These are phyloP conservation scores for Xyrauchen texanus DNA, from an alignment of 2,113 vertebrate genomes.

Conservation along the genomic window DNA sequence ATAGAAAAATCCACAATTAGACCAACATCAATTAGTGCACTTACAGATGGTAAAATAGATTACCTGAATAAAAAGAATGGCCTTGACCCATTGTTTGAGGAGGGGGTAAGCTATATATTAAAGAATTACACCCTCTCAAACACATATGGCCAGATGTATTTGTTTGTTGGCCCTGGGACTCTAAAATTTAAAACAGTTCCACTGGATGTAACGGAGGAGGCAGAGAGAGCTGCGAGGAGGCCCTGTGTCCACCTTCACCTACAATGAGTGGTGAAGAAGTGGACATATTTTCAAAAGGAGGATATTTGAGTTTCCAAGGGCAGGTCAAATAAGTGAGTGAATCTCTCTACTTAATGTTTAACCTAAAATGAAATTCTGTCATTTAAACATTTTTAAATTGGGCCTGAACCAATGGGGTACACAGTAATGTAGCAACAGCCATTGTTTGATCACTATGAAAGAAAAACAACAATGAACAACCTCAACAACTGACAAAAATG, in stretches of 20 bases:
- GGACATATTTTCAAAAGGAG: not conserved
- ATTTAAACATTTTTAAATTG: too few species aligned
- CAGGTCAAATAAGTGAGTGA: not conserved
- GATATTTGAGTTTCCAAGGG: not conserved
- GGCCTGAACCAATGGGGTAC: too few species aligned
- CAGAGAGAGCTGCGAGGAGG: not conserved
- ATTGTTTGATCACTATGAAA: too few species aligned
- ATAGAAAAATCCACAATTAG: not conserved
- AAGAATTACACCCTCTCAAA: too few species aligned
- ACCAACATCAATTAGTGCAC: not conserved
- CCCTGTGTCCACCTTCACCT: not conserved
- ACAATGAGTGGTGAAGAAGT: not conserved
- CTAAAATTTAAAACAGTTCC: not conserved
- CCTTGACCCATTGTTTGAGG: not conserved
- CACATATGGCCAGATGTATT: not conserved
- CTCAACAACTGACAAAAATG: too few species aligned
- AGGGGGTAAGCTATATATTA: too few species aligned
- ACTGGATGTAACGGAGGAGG: not conserved
- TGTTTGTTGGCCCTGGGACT: not conserved
- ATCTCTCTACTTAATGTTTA: too few species aligned
- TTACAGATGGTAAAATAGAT: not conserved
- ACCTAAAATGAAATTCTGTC: too few species aligned
- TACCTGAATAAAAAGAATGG: not conserved
- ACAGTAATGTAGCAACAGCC: too few species aligned
- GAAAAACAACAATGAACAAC: too few species aligned